These are phyloP conservation scores for Acromyrmex echinatior DNA, from an alignment of 1,140 invertebrate genomes.

Conservation along the genomic window DNA sequence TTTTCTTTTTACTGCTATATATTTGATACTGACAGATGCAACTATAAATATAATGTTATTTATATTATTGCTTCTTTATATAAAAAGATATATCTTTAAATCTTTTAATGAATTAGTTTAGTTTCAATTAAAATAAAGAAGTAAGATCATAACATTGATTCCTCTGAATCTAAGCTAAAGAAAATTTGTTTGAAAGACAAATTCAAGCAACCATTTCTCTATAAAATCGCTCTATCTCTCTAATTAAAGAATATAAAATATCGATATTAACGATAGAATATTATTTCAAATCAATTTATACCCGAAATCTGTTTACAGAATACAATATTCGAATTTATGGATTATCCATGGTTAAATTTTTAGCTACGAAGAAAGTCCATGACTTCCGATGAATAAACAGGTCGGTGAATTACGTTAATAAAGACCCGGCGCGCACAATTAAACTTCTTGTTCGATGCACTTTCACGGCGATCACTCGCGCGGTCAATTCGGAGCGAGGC, in stretches of 20 bases:
- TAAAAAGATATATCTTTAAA: background rate
- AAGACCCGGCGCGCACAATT: constrained; percentile 55
- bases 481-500: constrained; percentile 39
- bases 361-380: constrained; percentile 43
- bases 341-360: constrained; percentile 7
- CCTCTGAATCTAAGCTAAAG: background rate
- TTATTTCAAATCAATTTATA: background rate
- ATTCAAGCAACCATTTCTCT: background rate
- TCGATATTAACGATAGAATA: background rate
- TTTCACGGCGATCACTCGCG: constrained; percentile 56
- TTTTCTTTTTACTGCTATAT: background rate
- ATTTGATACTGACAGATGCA: background rate
- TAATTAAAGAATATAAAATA: background rate
- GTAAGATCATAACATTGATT: background rate
- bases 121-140: background rate
- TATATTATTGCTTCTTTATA: background rate
- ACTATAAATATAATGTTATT: background rate
- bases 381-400: constrained; percentile 43
- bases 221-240: background rate
- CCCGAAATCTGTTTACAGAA: background rate
- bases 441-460: constrained; percentile 60
- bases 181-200: background rate
- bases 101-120: background rate
- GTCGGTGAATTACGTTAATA: constrained; percentile 39
- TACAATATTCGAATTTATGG: background rate